Evolutionary conservation across 2,888 invertebrate genomes (phyloP).

Genomic region (Ischnus inquisitorius): DNA sequence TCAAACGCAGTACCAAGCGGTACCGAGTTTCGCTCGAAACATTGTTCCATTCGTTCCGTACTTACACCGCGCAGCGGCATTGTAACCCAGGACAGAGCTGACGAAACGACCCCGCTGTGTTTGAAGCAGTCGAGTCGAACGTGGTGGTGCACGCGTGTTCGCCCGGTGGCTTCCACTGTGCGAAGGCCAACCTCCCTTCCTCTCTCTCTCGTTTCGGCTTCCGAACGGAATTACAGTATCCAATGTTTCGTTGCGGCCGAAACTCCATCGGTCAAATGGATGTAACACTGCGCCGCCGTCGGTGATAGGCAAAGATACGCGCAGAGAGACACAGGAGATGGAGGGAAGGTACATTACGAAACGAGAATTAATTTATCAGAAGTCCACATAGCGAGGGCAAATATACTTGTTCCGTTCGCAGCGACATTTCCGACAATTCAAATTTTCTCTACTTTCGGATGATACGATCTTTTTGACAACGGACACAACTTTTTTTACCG

Average conservation of each 20-base stretch:
- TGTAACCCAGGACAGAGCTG: neutral
- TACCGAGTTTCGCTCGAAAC: conserved; percentile 46
- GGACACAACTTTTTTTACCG: too few species aligned
- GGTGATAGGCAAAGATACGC: conserved; percentile 42
- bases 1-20: conserved; percentile 9
- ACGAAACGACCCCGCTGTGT: neutral
- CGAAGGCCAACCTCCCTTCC: neutral
- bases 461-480: too few species aligned
- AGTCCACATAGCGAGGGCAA: conserved; percentile 24
- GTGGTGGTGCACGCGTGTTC: neutral
- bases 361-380: conserved; percentile 59
- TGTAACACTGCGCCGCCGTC: conserved; percentile 22
- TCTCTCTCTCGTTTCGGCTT: conserved; percentile 26
- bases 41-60: conserved; percentile 45
- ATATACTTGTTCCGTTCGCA: neutral
- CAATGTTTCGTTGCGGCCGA: conserved; percentile 73
- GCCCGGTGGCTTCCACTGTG: neutral
- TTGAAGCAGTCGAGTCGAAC: neutral
- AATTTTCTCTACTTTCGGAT: too few species aligned
- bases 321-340: conserved; percentile 40
- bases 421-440: neutral
- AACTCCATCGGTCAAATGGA: conserved; percentile 77
- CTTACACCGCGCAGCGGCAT: neutral
- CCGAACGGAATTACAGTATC: conserved; percentile 67
- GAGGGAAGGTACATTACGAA: conserved; percentile 49